These are phyloP conservation scores for Oryzaephilus surinamensis DNA, from an alignment of 1,140 invertebrate species.

Conservation along the genomic window DNA sequence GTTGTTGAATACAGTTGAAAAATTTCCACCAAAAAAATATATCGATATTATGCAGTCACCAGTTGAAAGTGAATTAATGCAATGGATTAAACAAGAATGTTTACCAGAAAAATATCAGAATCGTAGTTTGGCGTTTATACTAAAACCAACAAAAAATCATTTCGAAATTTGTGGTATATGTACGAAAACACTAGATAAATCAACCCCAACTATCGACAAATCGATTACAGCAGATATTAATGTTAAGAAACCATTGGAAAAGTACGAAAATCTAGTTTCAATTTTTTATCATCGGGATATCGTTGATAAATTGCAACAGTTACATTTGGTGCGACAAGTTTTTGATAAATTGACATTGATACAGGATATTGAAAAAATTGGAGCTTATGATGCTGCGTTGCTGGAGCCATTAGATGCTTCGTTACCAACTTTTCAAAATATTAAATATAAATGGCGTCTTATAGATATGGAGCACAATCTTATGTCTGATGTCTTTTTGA, in stretches of 20 bases:
- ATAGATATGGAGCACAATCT: no score
- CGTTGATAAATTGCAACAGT: not conserved
- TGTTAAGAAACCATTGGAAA: no score
- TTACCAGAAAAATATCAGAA: constrained; percentile 11
- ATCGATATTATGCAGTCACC: constrained; percentile 10
- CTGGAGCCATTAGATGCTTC: no score
- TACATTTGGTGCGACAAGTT: not conserved
- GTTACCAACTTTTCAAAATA: no score
- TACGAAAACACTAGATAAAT: constrained; percentile 10
- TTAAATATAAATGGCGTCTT: no score
- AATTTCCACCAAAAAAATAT: constrained; percentile 11
- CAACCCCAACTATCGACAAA: not conserved
- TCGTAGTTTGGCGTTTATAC: constrained; percentile 9
- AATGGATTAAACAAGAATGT: constrained; percentile 17
- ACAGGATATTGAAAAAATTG: no score
- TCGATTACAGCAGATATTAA: not conserved
- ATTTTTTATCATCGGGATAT: no score
- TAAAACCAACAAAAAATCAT: constrained; percentile 18
- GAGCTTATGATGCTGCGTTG: no score
- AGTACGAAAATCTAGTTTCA: no score
- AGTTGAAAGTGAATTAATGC: constrained; percentile 11
- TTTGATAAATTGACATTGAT: not conserved
- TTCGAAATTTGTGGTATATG: constrained; percentile 24
- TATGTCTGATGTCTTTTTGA: no score
- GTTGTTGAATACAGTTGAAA: constrained; percentile 13